These are phyloP conservation scores for Cantharis nigra DNA, from an alignment of 2,888 invertebrate species.

Conservation along the genomic window DNA sequence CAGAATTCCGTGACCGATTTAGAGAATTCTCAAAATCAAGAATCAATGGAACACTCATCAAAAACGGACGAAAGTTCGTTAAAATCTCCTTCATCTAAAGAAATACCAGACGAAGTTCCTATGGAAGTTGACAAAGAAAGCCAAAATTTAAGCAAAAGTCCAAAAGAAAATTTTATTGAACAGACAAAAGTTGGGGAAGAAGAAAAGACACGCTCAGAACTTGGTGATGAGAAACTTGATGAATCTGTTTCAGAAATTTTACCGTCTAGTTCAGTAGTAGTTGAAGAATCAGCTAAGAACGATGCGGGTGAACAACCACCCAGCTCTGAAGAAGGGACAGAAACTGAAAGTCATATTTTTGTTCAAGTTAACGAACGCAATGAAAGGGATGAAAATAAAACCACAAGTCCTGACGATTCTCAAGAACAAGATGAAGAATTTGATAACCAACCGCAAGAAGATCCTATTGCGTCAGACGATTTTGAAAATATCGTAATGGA, in stretches of 20 bases:
- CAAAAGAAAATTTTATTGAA: background rate
- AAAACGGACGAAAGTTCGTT: background rate
- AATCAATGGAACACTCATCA: background rate
- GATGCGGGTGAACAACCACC: constrained; percentile 13
- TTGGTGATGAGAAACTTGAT: background rate
- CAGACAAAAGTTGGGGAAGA: background rate
- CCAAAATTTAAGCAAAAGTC: background rate
- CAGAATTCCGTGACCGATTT: background rate
- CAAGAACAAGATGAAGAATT: background rate
- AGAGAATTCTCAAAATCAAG: background rate
- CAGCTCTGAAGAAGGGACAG: background rate
- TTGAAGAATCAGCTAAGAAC: constrained; percentile 34
- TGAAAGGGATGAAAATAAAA: constrained; percentile 29
- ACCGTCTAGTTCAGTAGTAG: background rate
- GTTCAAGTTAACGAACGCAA: constrained; percentile 34
- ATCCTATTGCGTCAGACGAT: constrained; percentile 37
- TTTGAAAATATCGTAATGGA: constrained; percentile 48
- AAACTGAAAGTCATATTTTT: constrained; percentile 32
- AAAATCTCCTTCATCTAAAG: background rate
- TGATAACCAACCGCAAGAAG: background rate
- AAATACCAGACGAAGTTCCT: constrained; percentile 22
- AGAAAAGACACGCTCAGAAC: background rate
- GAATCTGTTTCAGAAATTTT: background rate
- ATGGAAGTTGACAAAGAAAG: constrained; percentile 41
- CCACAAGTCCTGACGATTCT: background rate